Base-by-base conservation (phyloP, 1,140 invertebrate genomes). In the Reticulitermes speratus region DNA sequence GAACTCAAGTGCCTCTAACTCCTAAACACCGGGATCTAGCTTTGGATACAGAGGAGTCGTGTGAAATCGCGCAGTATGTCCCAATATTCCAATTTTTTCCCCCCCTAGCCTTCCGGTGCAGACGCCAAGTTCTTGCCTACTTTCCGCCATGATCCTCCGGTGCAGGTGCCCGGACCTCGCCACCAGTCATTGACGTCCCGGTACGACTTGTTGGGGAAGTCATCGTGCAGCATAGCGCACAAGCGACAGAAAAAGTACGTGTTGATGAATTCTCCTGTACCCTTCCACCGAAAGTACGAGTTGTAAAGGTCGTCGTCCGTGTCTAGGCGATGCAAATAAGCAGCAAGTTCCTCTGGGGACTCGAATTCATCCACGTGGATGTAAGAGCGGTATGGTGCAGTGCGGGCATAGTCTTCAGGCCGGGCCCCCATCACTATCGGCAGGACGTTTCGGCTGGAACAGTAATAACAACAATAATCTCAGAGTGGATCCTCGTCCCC, bases 351-450 rank as follows among this genome's bases (percentile, higher is more conserved):
- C 88, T 95, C 94, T 0, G 97, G 95, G 19, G 96, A 95, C 6
- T 95, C 94, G 90, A 99, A 99, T 90, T 99, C 97, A 89, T 98
- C 97, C 3, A 99, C 96, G 91, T 99, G 98, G 48, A 99, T 97
- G 90, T 94, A 96, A 0, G 97, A 98, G 88, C 97, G 94, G 88
- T 96, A 94, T 0, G 98, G 98, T 3, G 98, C 96, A 86, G 94
- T 95, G 55, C 95, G 94, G 85, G 94, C 95, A 91, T 99, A 99
- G 90, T 99, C 98, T 52, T 96, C 95, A 0, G 95, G 95, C 59
- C 96, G 94, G 1, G 97, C 98, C 2, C 98, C 98, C 97, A 99
- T 99, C 30, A 99, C 98, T 84, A 99, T 97, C 0, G 97, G 97
- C 83, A 99, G 90, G 21, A 98, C 94, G 89, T 97, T 96, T 88